phyloP scores from a whole-genome alignment of 2,797 vertebrate species.

The Anolis apletophallus region DNA sequence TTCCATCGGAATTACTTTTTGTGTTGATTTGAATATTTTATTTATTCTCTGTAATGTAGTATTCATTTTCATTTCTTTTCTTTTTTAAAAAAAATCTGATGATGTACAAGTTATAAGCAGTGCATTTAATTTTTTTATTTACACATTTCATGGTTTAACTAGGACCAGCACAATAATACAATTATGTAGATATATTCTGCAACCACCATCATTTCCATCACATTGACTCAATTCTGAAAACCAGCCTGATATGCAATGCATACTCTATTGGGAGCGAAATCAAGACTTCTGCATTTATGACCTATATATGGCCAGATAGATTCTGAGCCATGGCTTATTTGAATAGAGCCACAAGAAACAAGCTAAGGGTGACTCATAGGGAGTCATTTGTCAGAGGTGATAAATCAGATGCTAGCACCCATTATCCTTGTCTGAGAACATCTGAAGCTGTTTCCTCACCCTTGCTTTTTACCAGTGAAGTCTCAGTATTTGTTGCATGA shows the following conservation, averaged over 20 bases:
- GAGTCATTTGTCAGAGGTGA: background rate
- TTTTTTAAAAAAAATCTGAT: too few relatives aligned
- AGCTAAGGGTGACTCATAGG: background rate
- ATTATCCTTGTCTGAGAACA: background rate
- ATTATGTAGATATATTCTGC: background rate
- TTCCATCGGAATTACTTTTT: background rate
- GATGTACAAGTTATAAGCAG: background rate
- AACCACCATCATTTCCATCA: background rate
- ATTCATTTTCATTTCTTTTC: background rate
- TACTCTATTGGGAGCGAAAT: too few relatives aligned
- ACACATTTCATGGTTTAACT: background rate
- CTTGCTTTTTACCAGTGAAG: background rate
- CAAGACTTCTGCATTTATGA: background rate
- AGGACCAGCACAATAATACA: background rate
- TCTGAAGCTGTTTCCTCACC: too few relatives aligned
- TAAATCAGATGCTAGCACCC: background rate
- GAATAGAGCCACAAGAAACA: background rate
- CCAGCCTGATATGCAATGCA: background rate
- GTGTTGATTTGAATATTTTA: background rate
- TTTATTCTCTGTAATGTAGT: background rate
- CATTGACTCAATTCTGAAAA: slow-evolving; percentile 1
- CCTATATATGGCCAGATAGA: background rate
- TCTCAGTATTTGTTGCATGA: background rate
- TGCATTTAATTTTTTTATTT: background rate
- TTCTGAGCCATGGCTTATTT: background rate